Evolutionary conservation across 2,797 vertebrate genomes (phyloP).

Genomic region (Poecile montanus): DNA sequence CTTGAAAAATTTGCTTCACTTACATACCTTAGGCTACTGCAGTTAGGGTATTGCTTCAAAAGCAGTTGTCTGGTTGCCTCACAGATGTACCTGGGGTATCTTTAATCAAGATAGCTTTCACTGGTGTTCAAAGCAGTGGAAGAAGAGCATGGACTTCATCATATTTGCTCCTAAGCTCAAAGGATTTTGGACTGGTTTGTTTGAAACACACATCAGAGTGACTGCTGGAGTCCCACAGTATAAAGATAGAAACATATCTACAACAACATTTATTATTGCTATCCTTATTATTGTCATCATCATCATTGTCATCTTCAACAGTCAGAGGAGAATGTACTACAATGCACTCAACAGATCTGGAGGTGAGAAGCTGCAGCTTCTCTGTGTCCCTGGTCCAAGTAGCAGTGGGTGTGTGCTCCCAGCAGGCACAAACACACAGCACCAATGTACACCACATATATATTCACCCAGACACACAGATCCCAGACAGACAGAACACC

Average conservation of each 20-base stretch:
- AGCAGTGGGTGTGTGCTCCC: not conserved
- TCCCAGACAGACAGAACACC: not conserved
- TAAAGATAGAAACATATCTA: not conserved
- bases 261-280: not conserved
- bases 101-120: not conserved
- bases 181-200: not conserved
- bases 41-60: not conserved
- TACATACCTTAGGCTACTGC: not conserved
- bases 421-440: not conserved
- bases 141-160: not conserved
- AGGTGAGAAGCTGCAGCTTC: not conserved
- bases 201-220: not conserved
- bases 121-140: not conserved
- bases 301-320: not conserved
- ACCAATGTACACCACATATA: accelerated
- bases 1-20: not conserved
- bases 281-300: accelerated
- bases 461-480: not conserved
- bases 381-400: accelerated
- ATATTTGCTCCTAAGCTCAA: not conserved
- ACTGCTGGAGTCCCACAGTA: not conserved
- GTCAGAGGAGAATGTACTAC: not conserved
- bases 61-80: not conserved
- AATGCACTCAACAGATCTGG: not conserved
- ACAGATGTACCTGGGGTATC: not conserved